A percentile compares a stretch with the other conserved stretches of the same genome.
phyloP scores from a whole-genome alignment of 2,113 vertebrate species.

The Muntiacus reevesi region DNA sequence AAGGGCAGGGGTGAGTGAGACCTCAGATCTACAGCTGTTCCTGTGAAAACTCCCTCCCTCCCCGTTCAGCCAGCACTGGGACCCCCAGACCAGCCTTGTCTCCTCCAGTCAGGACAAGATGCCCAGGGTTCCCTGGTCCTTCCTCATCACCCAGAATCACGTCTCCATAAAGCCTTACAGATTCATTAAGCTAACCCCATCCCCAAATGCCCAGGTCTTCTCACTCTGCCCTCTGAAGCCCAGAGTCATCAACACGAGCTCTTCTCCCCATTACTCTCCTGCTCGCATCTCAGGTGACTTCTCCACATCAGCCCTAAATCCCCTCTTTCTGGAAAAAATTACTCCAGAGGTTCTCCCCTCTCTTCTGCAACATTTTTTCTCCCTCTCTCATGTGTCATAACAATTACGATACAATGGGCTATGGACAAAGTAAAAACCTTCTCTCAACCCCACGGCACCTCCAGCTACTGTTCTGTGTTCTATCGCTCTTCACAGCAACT shows the following conservation, averaged over 20 bases:
- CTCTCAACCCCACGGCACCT: not conserved
- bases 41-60: not conserved
- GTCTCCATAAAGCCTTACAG: not conserved
- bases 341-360: no score
- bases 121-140: not conserved
- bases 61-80: accelerated
- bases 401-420: not conserved
- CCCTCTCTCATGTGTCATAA: not conserved
- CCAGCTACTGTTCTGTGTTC: not conserved
- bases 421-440: not conserved
- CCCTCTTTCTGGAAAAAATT: not conserved
- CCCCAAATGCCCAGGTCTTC: not conserved
- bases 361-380: not conserved
- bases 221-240: not conserved
- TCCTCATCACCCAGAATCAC: not conserved
- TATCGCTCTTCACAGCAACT: not conserved
- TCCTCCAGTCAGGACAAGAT: not conserved
- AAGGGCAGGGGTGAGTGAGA: not conserved
- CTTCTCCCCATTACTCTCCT: not conserved
- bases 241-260: not conserved
- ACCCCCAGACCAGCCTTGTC: not conserved
- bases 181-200: not conserved
- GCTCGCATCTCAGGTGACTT: accelerated
- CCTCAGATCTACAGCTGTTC: not conserved
- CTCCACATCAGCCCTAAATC: not conserved